These are phyloP conservation scores for Trichopoda pennipes DNA, from an alignment of 2,888 invertebrate species.

Conservation along the genomic window DNA sequence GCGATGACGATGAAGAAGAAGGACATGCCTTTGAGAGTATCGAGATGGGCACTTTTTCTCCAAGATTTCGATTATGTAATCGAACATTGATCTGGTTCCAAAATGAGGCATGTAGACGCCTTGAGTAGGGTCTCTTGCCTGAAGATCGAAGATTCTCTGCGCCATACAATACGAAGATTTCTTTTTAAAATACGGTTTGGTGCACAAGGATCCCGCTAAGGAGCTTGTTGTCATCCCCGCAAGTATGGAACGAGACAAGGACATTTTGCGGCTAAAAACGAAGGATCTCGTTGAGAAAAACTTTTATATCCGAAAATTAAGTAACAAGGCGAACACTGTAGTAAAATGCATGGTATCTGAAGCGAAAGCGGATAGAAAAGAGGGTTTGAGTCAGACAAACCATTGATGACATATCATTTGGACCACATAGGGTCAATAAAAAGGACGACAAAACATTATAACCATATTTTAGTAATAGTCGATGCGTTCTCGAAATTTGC, in stretches of 20 bases:
- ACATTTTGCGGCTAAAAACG: constrained; percentile 58
- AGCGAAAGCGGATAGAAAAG: not conserved
- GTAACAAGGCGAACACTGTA: constrained; percentile 9
- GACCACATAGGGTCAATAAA: constrained; percentile 9
- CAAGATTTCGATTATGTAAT: constrained; percentile 9
- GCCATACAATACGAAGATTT: constrained; percentile 14
- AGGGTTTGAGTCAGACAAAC: not conserved
- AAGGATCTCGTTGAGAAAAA: constrained; percentile 52
- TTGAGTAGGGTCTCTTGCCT: not conserved
- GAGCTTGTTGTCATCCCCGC: not conserved
- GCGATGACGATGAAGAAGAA: constrained; percentile 53
- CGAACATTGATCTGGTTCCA: not conserved
- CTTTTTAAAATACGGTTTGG: constrained; percentile 38
- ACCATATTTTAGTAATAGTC: not conserved
- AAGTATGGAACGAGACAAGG: constrained; percentile 74
- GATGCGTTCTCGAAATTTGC: constrained; percentile 8
- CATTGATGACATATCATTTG: constrained; percentile 73
- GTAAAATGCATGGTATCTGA: constrained; percentile 1
- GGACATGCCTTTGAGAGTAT: constrained; percentile 61
- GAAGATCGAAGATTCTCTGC: not conserved
- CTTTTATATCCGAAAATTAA: constrained; percentile 68
- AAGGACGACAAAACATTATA: constrained; percentile 2
- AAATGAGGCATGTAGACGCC: not conserved
- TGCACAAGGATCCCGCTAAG: constrained; percentile 15
- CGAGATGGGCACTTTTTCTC: constrained; percentile 51